Evolutionary conservation across 2,888 invertebrate species (phyloP).

Genomic region (Tridacna crocea): DNA sequence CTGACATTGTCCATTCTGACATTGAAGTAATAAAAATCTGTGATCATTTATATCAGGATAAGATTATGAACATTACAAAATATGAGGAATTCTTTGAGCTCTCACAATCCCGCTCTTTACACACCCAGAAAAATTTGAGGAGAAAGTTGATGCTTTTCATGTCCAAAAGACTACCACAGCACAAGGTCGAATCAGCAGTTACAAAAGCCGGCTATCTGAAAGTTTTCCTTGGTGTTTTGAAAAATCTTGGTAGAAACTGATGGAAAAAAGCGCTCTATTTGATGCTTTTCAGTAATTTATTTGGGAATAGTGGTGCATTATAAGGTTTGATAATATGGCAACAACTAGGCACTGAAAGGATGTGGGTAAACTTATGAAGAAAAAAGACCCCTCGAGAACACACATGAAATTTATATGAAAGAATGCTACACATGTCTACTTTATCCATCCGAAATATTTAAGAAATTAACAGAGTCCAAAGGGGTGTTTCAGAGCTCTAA

Average conservation of each 20-base stretch:
- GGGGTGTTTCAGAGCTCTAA: too few relatives aligned
- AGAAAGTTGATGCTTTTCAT: not conserved
- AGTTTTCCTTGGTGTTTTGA: not conserved
- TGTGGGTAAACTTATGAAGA: too few relatives aligned
- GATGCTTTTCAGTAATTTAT: too few relatives aligned
- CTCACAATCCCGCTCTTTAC: not conserved
- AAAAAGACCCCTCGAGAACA: too few relatives aligned
- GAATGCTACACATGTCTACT: too few relatives aligned
- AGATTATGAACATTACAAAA: conserved; percentile 23
- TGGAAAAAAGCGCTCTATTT: too few relatives aligned
- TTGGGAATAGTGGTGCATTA: too few relatives aligned
- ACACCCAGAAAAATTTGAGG: not conserved
- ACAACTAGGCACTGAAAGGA: too few relatives aligned
- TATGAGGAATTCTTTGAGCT: conserved; percentile 35
- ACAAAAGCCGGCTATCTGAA: not conserved
- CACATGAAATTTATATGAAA: too few relatives aligned
- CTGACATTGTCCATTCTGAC: conserved; percentile 26
- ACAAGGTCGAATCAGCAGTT: not conserved
- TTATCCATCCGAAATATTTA: too few relatives aligned
- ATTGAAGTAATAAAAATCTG: conserved; percentile 36
- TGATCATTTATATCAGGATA: conserved; percentile 39
- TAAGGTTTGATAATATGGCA: too few relatives aligned
- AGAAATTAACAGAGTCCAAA: too few relatives aligned
- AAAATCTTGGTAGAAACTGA: not conserved
- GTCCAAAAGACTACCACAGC: not conserved